phyloP scores from a whole-genome alignment of 2,888 invertebrate genomes.

The Aspidiotus rigidus region DNA sequence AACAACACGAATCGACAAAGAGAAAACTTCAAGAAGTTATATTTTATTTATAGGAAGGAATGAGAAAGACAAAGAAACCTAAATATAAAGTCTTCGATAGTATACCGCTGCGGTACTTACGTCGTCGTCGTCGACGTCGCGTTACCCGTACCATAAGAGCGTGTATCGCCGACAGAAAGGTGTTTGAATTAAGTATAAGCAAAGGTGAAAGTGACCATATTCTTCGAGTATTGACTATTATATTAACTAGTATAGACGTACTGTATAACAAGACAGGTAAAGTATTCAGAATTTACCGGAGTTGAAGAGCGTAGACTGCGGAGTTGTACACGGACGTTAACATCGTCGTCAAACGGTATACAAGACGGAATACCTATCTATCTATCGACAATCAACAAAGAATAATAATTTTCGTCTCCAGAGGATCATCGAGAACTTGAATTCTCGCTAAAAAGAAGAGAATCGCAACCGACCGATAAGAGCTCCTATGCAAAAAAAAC shows the following conservation, averaged over 20 bases:
- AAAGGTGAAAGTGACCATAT: slow-evolving; percentile 30
- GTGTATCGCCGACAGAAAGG: slow-evolving; percentile 9
- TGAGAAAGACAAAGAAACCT: slow-evolving; percentile 22
- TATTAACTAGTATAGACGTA: slow-evolving; percentile 18
- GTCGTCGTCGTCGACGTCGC: background rate
- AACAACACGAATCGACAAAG: slow-evolving; percentile 23
- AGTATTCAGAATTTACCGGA: slow-evolving; percentile 16
- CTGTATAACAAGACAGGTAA: background rate
- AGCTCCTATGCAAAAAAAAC: no score
- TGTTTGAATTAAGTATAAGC: slow-evolving; percentile 26
- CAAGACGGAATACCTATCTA: no score
- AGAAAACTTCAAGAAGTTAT: slow-evolving; percentile 23
- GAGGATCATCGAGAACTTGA: no score
- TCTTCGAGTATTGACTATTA: slow-evolving; percentile 28
- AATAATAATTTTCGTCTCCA: no score
- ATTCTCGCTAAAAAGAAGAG: no score
- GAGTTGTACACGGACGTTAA: no score
- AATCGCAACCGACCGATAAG: no score
- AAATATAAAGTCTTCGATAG: slow-evolving; percentile 10
- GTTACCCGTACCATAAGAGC: background rate
- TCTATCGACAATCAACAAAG: no score
- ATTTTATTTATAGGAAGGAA: slow-evolving; percentile 8
- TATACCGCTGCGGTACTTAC: background rate
- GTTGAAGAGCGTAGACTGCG: no score
- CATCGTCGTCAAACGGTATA: no score